Percentiles rank a stretch among this genome's conserved stretches.
Conservation (phyloP, 92 coral and sea anemone genomes). For the Palythoa grandis region DNA sequence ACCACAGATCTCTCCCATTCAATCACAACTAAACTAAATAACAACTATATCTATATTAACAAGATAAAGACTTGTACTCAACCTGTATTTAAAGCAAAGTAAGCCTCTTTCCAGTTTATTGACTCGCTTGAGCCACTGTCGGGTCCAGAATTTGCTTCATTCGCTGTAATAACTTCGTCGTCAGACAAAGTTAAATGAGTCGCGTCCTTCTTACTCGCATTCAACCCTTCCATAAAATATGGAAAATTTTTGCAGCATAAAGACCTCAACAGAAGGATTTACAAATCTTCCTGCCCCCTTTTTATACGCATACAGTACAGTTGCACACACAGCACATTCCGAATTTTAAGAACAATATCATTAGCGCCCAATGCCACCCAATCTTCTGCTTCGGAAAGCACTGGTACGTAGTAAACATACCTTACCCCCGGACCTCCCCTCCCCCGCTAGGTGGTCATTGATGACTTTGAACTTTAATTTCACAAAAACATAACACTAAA, state of each 20-base stretch:
- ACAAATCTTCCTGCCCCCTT: too few species aligned
- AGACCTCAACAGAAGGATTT: neutral
- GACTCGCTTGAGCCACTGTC: neutral
- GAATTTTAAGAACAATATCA: too few species aligned
- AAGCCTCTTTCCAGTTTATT: constrained; percentile 14
- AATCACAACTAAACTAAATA: neutral
- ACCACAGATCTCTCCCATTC: neutral
- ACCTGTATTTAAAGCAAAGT: constrained; percentile 23
- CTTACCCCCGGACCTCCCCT: too few species aligned
- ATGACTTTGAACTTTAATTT: too few species aligned
- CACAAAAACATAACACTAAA: too few species aligned
- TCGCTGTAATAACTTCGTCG: neutral
- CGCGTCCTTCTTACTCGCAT: neutral
- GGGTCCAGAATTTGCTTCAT: neutral
- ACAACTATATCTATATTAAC: neutral
- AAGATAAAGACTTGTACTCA: neutral
- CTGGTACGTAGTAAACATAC: too few species aligned
- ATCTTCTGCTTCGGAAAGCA: too few species aligned
- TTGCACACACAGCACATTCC: too few species aligned
- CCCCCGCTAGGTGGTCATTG: too few species aligned
- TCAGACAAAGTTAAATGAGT: neutral
- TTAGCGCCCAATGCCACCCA: too few species aligned
- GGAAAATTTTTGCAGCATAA: neutral
- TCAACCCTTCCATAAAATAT: constrained; percentile 18
- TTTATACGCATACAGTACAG: too few species aligned